phyloP scores from a whole-genome alignment of 2,113 vertebrate species.

The Philantomba maxwellii region DNA sequence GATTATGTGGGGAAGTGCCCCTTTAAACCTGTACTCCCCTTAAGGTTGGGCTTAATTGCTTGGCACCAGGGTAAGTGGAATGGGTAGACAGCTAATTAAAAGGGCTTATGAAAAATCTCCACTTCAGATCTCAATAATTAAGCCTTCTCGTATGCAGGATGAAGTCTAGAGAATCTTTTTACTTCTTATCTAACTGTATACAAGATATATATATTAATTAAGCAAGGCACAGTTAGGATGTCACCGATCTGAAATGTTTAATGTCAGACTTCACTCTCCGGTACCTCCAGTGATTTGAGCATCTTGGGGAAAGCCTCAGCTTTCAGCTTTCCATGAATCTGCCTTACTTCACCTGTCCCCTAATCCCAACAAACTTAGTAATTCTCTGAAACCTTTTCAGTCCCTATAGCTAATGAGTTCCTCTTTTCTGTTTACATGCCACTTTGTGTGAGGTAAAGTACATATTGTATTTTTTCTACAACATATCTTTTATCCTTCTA shows the following conservation, averaged over 20 bases:
- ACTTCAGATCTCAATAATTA: neutral
- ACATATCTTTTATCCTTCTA: neutral
- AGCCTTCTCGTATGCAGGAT: neutral
- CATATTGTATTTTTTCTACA: neutral
- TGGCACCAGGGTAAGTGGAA: neutral
- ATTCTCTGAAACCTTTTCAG: neutral
- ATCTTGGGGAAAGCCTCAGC: neutral
- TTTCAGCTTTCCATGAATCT: neutral
- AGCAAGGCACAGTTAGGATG: neutral
- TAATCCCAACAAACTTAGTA: neutral
- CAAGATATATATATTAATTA: neutral
- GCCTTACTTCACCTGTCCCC: neutral
- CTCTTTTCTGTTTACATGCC: neutral
- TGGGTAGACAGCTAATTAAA: neutral
- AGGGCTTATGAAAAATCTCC: conserved; percentile 22
- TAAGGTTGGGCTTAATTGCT: neutral
- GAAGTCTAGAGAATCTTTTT: neutral
- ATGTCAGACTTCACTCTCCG: neutral
- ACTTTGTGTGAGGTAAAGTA: neutral
- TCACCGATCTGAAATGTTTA: neutral
- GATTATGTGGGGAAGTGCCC: neutral
- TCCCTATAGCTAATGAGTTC: neutral
- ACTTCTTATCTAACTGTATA: neutral
- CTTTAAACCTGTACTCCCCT: neutral
- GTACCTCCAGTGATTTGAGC: neutral